These are phyloP conservation scores for Calliscelio sp. DNA, from an alignment of 2,888 invertebrate species.

Conservation along the genomic window DNA sequence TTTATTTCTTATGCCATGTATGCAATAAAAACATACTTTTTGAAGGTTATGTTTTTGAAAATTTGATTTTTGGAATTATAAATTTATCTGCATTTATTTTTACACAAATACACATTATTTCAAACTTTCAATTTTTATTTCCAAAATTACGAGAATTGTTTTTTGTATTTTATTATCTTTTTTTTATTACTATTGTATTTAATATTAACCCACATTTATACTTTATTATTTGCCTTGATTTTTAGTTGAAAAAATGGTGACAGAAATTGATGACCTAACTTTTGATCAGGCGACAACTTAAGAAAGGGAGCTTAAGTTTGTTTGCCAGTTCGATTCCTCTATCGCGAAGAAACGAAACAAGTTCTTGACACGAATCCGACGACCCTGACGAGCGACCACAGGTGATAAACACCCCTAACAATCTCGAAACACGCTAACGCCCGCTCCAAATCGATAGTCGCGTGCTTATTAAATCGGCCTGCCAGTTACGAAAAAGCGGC, in stretches of 20 bases:
- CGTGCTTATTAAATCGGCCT: slow-evolving; percentile 56
- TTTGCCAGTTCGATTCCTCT: slow-evolving; percentile 41
- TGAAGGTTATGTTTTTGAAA: too few species aligned
- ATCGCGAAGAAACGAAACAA: slow-evolving; percentile 64
- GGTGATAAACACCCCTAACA: slow-evolving; percentile 82
- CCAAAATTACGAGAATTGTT: neutral
- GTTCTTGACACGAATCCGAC: slow-evolving; percentile 83
- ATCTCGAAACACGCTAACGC: slow-evolving; percentile 80
- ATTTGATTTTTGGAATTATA: too few species aligned
- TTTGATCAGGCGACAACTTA: slow-evolving; percentile 34
- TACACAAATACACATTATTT: too few species aligned
- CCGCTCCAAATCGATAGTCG: slow-evolving; percentile 54
- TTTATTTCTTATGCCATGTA: too few species aligned
- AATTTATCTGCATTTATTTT: too few species aligned
- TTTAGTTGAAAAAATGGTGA: neutral
- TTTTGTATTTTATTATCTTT: too few species aligned
- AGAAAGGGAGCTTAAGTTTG: slow-evolving; percentile 32
- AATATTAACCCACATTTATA: too few species aligned
- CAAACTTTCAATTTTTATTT: neutral
- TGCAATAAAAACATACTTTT: too few species aligned
- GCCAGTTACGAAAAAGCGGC: neutral
- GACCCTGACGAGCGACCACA: slow-evolving; percentile 81
- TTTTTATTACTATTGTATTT: neutral
- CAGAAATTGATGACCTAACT: neutral
- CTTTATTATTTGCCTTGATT: neutral